Evolutionary conservation across 2,113 vertebrate species (phyloP), one percentile per base, ranked within the genome.

Genomic region (Carassius carassius): DNA sequence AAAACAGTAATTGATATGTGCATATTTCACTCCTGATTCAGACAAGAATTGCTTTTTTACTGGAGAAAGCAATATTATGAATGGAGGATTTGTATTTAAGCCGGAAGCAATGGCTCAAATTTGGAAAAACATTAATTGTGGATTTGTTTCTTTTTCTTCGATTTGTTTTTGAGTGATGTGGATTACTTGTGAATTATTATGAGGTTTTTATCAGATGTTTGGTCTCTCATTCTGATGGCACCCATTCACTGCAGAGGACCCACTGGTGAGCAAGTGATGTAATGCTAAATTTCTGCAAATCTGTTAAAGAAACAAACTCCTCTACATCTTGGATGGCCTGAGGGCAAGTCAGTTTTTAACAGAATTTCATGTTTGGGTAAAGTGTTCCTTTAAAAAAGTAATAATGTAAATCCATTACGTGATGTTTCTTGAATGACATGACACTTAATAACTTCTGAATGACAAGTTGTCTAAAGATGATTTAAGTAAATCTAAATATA

Each of bases 401-500:
- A 11, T 5, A 23, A 47, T 23, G 3, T 2, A 74, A 74, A 49
- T 74, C n/a, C 25, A 0, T 47, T 13, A 37, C 10, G 7, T 23
- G 37, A 47, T 25, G 21, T 9, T 60, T 60, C 56, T n/a, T 60
- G 56, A 60, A 10, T 60, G n/a, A 74, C 21, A 44, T 73, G 41
- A n/a, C n/a, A 29, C 5, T 37, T 17, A 54, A 76, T 32, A n/a
- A 19, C 23, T 41, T 19, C 16, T 54, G 13, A 58, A 78, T 37
- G 51, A 37, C 29, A 32, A 37, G 17, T 9, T 14, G 19, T 14
- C 17, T 58, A 78, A 54, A 32, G 17, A 23, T 79, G 37, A 74
- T 74, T 79, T 63, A 16, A 47, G 37, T 2, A 16, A 79, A 1
- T 63, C 58, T 80, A 65, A 63, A 80, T 65, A 29, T 79, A 79